These are phyloP conservation scores for Ashinkailepas kermadecensis DNA, from an alignment of 2,888 invertebrate species.

Conservation along the genomic window DNA sequence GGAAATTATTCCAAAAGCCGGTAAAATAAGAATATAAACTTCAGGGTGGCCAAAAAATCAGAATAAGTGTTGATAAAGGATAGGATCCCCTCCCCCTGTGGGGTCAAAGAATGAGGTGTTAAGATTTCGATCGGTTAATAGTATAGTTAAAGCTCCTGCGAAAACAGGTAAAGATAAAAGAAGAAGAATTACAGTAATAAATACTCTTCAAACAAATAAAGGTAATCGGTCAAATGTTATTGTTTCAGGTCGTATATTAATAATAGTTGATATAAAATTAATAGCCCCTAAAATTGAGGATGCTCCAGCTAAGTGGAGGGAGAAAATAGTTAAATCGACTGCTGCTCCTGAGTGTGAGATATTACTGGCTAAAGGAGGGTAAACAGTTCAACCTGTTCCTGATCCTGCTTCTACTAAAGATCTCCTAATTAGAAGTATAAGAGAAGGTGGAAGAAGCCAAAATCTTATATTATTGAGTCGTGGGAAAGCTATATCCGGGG, in stretches of 20 bases:
- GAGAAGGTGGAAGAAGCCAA: constrained; percentile 63
- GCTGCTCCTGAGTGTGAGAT: constrained; percentile 58
- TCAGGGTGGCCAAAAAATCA: constrained; percentile 84
- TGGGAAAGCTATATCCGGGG: constrained; percentile 73
- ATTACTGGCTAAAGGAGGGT: constrained; percentile 58
- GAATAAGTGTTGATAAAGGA: constrained; percentile 74
- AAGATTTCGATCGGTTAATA: constrained; percentile 69
- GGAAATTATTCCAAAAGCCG: constrained; percentile 72
- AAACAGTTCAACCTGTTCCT: constrained; percentile 71
- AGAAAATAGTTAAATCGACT: constrained; percentile 69
- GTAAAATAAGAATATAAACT: constrained; percentile 78
- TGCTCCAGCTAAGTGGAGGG: constrained; percentile 63
- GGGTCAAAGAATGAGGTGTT: constrained; percentile 76
- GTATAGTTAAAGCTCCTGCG: constrained; percentile 71
- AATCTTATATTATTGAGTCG: constrained; percentile 80
- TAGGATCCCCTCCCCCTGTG: constrained; percentile 68
- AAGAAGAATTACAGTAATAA: constrained; percentile 57
- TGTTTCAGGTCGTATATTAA: constrained; percentile 58
- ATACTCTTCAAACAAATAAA: constrained; percentile 65
- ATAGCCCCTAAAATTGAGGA: constrained; percentile 66
- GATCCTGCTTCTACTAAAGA: constrained; percentile 59
- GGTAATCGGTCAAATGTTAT: constrained; percentile 58
- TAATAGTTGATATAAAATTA: constrained; percentile 69
- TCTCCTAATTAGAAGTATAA: constrained; percentile 57
- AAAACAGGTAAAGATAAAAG: constrained; percentile 63